Conservation (phyloP, 2,797 vertebrate genomes). For the Phoeniculus purpureus region DNA sequence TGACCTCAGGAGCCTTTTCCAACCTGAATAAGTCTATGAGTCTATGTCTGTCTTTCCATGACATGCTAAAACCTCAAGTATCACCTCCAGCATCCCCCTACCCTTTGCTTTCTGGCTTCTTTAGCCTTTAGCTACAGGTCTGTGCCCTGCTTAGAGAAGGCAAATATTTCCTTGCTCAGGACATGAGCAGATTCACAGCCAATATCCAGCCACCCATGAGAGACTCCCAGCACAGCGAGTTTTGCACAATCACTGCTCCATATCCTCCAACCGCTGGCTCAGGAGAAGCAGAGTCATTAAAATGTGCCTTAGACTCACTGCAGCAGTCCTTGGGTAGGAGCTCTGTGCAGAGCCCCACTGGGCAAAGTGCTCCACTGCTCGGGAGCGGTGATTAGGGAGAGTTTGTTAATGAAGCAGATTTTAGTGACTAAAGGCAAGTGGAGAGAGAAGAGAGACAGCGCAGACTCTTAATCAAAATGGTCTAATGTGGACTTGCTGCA, state of each 20-base stretch:
- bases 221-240: neutral
- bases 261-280: neutral
- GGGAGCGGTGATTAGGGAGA: slow-evolving; percentile 43
- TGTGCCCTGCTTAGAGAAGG: neutral
- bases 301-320: neutral
- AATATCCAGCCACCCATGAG: neutral
- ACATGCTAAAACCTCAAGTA: neutral
- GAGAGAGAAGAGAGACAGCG: neutral
- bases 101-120: neutral
- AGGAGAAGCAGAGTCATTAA: slow-evolving; percentile 41
- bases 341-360: slow-evolving; percentile 22
- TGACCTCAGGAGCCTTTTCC: too few species aligned
- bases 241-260: neutral
- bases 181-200: slow-evolving; percentile 1
- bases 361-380: slow-evolving; percentile 32
- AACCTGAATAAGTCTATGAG: too few species aligned
- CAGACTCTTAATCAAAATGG: neutral
- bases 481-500: neutral
- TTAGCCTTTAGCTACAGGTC: neutral
- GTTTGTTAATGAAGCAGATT: slow-evolving; percentile 63
- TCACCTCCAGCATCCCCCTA: neutral
- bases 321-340: slow-evolving; percentile 40
- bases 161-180: neutral
- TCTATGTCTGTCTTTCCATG: neutral
- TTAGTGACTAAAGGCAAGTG: slow-evolving; percentile 17